Evolutionary conservation across 2,888 invertebrate species (phyloP), one percentile per base, ranked within the genome.

Genomic region (Cryptocheilus praepositus): DNA sequence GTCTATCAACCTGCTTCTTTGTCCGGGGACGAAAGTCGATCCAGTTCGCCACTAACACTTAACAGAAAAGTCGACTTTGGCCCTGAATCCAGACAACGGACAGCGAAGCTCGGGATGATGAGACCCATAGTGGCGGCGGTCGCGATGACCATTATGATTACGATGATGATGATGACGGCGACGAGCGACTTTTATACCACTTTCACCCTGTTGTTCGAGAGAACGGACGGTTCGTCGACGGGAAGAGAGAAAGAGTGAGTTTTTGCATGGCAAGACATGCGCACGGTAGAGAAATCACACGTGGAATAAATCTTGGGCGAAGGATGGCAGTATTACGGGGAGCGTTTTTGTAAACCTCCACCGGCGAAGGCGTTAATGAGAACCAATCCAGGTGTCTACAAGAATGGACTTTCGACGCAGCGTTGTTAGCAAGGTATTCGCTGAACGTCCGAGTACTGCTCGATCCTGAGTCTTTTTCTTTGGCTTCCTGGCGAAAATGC

Each of bases 1-100:
- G 87, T 64, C 73, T 84, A 74, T 84, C 87, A 88, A 86, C 85
- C 66, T 71, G 59, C 21, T 59, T 54, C 16, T 45, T 53, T 53
- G 22, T 0, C 18, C 19, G 8, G 52, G 1, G 36, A 44, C 4
- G 53, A 16, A n/a, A n/a, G n/a, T n/a, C n/a, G n/a, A n/a, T n/a
- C n/a, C 18, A 52, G 18, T 21, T 22, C 53, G 46, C 58, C 21
- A 11, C 58, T 22, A 11, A 11, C 36, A 36, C 36, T 36, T 11
- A 11, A 7, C 36, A 36, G 25, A 36, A 52, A 52, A 21, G 19
- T 21, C 8, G 22, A 25, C 59, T 16, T 36, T 11, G 49, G 2
- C 28, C 49, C 15, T n/a, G 46, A 51, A 46, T 25, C 46, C 56
- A 22, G 15, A 22, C 36, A 21, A 53, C 45, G 51, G n/a, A 11